Conservation (phyloP, 2,888 invertebrate species). For the Lithosia quadra region DNA sequence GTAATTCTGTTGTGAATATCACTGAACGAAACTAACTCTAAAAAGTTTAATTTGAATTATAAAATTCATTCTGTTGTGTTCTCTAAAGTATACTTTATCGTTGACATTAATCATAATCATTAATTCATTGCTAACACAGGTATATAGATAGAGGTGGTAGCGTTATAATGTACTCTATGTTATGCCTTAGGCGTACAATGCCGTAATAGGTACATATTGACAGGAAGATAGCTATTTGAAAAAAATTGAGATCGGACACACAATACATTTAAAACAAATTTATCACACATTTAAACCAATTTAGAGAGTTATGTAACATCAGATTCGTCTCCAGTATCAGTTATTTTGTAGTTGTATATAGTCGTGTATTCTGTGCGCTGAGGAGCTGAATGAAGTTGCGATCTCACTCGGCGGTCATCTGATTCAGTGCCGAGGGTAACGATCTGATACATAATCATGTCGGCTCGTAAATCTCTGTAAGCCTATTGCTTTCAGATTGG, state of each 20-base stretch:
- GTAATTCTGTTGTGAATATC: background rate
- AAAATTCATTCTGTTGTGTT: background rate
- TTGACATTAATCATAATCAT: no score
- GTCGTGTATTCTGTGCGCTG: no score
- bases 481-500: constrained; percentile 2
- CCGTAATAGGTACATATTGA: no score
- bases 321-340: background rate
- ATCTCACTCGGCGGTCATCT: background rate
- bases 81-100: background rate
- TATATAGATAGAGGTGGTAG: no score
- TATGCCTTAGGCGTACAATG: no score
- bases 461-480: constrained; percentile 2
- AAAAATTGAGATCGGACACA: no score
- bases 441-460: background rate
- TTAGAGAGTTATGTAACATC: background rate
- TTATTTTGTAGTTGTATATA: background rate
- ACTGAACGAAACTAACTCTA: background rate
- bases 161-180: no score
- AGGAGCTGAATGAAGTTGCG: background rate
- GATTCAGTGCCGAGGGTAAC: background rate
- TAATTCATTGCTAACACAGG: no score
- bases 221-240: no score
- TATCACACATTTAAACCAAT: background rate
- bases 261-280: no score
- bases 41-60: background rate